phyloP scores from a whole-genome alignment of 2,797 vertebrate genomes.

The Myotis myotis region DNA sequence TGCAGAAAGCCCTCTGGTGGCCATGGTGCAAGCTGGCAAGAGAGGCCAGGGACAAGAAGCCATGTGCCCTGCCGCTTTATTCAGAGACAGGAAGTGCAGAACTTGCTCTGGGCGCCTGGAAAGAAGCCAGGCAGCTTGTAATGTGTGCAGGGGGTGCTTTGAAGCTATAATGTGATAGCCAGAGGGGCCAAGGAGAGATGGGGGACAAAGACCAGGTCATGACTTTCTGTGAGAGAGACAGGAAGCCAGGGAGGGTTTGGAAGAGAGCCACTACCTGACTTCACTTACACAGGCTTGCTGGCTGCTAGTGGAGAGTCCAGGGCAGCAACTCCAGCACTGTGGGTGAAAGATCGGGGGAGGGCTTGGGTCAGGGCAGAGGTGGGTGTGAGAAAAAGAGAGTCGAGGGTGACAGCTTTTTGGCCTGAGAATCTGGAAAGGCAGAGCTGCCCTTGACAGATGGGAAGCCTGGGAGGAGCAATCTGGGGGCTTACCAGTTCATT shows the following conservation, averaged over 20 bases:
- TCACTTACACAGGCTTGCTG: background rate
- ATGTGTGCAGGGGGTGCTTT: background rate
- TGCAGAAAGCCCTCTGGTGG: background rate
- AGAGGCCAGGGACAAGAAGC: background rate
- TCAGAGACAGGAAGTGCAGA: background rate
- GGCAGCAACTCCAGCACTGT: background rate
- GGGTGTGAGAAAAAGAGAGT: background rate
- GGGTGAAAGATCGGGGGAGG: background rate
- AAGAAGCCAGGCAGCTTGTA: background rate
- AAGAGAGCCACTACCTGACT: background rate
- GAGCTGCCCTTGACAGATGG: background rate
- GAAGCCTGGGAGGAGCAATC: background rate
- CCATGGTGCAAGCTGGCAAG: background rate
- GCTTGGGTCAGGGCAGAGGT: background rate
- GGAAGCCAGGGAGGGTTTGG: background rate
- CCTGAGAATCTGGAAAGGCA: background rate
- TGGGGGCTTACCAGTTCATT: background rate
- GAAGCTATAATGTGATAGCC: background rate
- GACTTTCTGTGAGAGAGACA: background rate
- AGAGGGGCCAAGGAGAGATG: background rate
- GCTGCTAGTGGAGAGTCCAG: background rate
- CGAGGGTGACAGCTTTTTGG: background rate
- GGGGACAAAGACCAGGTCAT: background rate
- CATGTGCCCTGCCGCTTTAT: background rate
- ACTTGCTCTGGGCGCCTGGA: background rate